phyloP scores from a whole-genome alignment of 2,113 vertebrate species.

The Ellobius talpinus region DNA sequence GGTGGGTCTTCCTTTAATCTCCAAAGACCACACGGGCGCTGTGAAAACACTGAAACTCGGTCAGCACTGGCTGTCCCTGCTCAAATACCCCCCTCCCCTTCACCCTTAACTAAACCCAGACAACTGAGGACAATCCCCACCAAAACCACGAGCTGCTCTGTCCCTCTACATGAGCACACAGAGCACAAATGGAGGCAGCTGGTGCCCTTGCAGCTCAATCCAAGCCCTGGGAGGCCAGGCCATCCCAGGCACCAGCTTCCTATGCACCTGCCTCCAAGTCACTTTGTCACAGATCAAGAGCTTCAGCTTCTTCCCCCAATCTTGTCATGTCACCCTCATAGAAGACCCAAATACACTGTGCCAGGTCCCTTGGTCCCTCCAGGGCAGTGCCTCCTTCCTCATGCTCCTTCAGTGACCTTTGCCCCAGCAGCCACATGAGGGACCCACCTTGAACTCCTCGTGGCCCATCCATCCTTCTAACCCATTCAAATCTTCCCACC shows the following conservation, averaged over 20 bases:
- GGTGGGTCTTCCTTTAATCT: not conserved
- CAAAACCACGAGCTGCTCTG: rapidly evolving
- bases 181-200: not conserved
- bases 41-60: not conserved
- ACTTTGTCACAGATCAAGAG: not conserved
- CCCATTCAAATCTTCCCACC: not conserved
- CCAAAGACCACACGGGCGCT: not conserved
- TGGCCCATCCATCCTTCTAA: not conserved
- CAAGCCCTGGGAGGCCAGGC: not conserved
- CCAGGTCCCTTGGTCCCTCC: not conserved
- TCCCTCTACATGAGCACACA: not conserved
- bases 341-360: not conserved
- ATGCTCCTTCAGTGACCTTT: not conserved
- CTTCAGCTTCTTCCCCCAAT: not conserved
- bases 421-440: not conserved
- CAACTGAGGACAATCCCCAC: not conserved
- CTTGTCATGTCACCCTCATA: not conserved
- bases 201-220: not conserved
- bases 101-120: not conserved
- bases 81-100: not conserved
- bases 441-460: not conserved
- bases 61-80: not conserved
- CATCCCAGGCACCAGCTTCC: not conserved
- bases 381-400: not conserved
- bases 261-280: not conserved